Conservation (phyloP, 2,797 vertebrate species). For the Notolabrus celidotus region DNA sequence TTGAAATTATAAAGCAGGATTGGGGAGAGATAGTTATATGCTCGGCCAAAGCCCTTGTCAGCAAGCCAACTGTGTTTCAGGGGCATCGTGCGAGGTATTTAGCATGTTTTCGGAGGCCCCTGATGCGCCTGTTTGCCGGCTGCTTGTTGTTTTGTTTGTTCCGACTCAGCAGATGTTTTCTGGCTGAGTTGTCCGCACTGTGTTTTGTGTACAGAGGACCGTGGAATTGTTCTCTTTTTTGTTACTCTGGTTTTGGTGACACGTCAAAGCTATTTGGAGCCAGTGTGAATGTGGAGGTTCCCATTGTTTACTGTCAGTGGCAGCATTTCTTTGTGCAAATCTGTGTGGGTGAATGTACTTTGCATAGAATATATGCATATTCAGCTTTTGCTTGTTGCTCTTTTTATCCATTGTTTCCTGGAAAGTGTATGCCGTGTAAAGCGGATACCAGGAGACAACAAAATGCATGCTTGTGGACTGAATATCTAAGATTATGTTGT, state of each 20-base stretch:
- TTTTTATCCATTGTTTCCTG: constrained; percentile 42
- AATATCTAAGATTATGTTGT: constrained; percentile 36
- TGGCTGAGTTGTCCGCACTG: constrained; percentile 46
- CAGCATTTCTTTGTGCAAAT: constrained; percentile 26
- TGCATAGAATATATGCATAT: constrained; percentile 43
- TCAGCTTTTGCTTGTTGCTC: constrained; percentile 40
- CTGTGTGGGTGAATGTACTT: constrained; percentile 17
- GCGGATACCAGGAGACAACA: constrained; percentile 22
- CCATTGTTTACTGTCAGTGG: constrained; percentile 62
- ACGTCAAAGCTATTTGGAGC: constrained; percentile 54
- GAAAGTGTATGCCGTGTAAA: constrained; percentile 41
- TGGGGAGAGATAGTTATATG: constrained; percentile 28
- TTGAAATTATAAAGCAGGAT: constrained; percentile 40
- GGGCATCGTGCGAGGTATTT: constrained; percentile 59
- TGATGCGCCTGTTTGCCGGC: constrained; percentile 25
- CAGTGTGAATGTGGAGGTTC: constrained; percentile 36
- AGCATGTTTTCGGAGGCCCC: constrained; percentile 57
- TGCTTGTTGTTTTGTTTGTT: constrained; percentile 66
- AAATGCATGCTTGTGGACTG: constrained; percentile 18
- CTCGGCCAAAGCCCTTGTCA: constrained; percentile 48
- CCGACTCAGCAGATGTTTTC: constrained; percentile 79
- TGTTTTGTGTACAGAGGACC: constrained; percentile 56
- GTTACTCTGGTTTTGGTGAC: constrained; percentile 62
- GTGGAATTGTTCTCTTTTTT: constrained; percentile 55
- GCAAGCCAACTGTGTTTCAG: constrained; percentile 64